Evolutionary conservation across 2,113 vertebrate genomes (phyloP), one percentile per base, ranked within the genome.

Genomic region (Murina feae): DNA sequence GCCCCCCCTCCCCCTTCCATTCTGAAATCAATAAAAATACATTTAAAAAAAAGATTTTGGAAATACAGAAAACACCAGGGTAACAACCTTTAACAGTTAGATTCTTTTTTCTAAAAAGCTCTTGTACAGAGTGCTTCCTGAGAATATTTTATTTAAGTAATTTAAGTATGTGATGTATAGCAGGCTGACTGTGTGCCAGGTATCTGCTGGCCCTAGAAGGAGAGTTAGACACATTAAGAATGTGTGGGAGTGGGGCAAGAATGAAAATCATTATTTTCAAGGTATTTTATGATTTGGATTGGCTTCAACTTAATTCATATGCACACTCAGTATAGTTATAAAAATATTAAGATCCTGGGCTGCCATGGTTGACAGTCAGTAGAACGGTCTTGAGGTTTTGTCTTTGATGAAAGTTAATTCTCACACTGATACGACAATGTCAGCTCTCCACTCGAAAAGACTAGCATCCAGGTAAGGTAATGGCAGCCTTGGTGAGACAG

Each of bases 291-390:
- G 53, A 53, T 95, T 68, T 63, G 30, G 63, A 32, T 75, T n/a
- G 42, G 55, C 76, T 87, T 75, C 66, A 69, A 10, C 18, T n/a
- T n/a, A n/a, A 32, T 32, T 72, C 49, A 4, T 35, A 17, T 3
- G 4, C 16, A 12, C 18, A 10, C n/a, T n/a, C 4, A 12, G 10
- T 28, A 2, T 63, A 9, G 16, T n/a, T n/a, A n/a, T 1, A 10
- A 17, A 28, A 65, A 83, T 4, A 11, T 74, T 68, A 12, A 20
- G 9, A 60, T 9, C 2, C 0, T 4, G 18, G 65, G 5, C 5
- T 86, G 53, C 35, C 17, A 0, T 79, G 13, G 21, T n/a, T 47
- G 81, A 18, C 37, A 8, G 66, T 42, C 16, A n/a, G n/a, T n/a
- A 35, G 68, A 51, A 23, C 2, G 0, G n/a, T 28, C 66, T 79